phyloP scores from a whole-genome alignment of 2,888 invertebrate species.

The Phalangium opilio region DNA sequence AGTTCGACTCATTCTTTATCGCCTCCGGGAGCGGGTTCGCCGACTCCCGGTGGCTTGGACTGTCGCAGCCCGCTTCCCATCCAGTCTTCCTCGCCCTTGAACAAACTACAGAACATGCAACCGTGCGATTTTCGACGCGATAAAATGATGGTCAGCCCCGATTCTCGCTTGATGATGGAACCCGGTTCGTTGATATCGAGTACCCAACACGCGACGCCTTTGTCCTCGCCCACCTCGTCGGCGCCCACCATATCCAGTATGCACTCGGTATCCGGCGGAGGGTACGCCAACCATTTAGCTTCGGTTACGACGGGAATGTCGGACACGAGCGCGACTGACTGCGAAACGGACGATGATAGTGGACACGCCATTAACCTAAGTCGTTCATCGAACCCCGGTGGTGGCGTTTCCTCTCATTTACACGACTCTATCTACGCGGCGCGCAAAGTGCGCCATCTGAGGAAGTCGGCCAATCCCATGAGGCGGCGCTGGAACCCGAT shows the following conservation, averaged over 20 bases:
- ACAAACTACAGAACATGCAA: slow-evolving; percentile 84
- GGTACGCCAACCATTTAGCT: slow-evolving; percentile 15
- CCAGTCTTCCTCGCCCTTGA: slow-evolving; percentile 48
- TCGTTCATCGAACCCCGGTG: slow-evolving; percentile 26
- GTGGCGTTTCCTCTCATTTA: slow-evolving; percentile 7
- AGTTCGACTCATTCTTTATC: slow-evolving; percentile 13
- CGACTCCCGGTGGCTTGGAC: slow-evolving; percentile 1
- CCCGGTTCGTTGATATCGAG: not conserved
- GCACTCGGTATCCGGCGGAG: slow-evolving; percentile 21
- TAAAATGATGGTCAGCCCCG: slow-evolving; percentile 9
- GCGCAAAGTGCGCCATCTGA: slow-evolving; percentile 29
- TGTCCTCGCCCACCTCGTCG: slow-evolving; percentile 20
- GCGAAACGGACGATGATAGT: slow-evolving; percentile 10
- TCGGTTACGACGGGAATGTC: slow-evolving; percentile 12
- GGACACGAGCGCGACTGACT: slow-evolving; percentile 16
- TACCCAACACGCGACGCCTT: slow-evolving; percentile 8
- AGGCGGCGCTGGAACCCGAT: slow-evolving; percentile 35
- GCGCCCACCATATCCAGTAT: slow-evolving; percentile 21
- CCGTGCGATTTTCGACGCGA: slow-evolving; percentile 75
- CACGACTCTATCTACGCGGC: slow-evolving; percentile 22
- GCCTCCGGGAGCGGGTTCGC: slow-evolving; percentile 10
- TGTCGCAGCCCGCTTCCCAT: slow-evolving; percentile 42
- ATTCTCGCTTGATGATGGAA: slow-evolving; percentile 6
- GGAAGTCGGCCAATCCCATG: slow-evolving; percentile 33
- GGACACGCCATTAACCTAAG: slow-evolving; percentile 45